Percentiles rank a stretch among this genome's conserved stretches.
Evolutionary conservation across 2,888 invertebrate species (phyloP).

Genomic region (Callimorpha dominula): DNA sequence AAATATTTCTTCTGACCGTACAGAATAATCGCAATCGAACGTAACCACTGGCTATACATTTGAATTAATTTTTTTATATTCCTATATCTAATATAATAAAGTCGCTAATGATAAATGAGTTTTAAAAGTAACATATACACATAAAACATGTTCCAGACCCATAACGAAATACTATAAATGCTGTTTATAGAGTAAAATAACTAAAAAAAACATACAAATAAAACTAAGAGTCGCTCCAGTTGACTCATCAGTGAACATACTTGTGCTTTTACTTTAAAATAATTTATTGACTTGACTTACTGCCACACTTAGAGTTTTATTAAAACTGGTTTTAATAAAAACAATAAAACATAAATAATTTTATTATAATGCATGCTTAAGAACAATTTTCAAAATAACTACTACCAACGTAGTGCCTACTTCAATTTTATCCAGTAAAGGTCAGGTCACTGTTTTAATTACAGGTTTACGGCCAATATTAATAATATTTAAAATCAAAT

Average conservation of each 20-base stretch:
- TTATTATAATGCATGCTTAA: neutral
- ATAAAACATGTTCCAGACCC: slow-evolving; percentile 7
- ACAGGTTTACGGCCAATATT: neutral
- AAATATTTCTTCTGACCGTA: slow-evolving; percentile 1
- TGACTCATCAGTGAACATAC: neutral
- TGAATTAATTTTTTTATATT: neutral
- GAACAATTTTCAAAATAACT: neutral
- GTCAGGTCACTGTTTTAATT: neutral
- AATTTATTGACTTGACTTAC: neutral
- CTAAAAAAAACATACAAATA: neutral
- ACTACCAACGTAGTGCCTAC: neutral
- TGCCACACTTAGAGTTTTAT: neutral
- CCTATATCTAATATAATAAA: slow-evolving; percentile 1
- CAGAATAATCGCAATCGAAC: neutral
- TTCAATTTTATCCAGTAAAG: neutral
- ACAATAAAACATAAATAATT: no score
- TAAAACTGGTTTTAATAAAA: no score
- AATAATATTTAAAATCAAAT: neutral
- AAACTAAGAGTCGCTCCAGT: neutral
- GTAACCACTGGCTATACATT: neutral
- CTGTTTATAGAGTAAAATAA: neutral
- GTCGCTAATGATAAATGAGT: neutral
- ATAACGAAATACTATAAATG: slow-evolving; percentile 9
- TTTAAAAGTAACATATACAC: neutral
- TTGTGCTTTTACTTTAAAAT: neutral